phyloP scores from a whole-genome alignment of 2,113 vertebrate species.

The Lophotis ruficrista region DNA sequence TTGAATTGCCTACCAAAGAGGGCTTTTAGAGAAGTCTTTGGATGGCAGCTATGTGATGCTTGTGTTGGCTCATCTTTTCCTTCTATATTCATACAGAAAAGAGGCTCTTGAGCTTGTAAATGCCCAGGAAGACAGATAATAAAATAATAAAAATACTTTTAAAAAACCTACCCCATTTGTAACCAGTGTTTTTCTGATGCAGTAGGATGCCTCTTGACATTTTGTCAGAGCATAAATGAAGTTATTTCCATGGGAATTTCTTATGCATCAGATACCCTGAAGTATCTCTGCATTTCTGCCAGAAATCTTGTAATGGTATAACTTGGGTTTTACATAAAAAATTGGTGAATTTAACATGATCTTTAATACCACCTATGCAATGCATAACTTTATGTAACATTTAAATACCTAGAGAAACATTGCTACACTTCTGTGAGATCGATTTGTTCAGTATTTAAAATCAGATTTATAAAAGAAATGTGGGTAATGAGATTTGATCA shows the following conservation, averaged over 20 bases:
- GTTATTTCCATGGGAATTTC: background rate
- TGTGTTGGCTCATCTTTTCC: background rate
- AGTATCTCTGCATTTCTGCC: background rate
- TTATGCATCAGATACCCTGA: background rate
- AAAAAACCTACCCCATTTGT: background rate
- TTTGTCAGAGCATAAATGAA: background rate
- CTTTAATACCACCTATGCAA: background rate
- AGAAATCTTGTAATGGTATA: background rate
- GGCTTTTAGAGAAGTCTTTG: background rate
- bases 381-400: background rate
- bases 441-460: background rate
- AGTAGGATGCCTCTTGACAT: background rate
- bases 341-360: background rate
- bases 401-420: background rate
- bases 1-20: background rate
- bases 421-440: background rate
- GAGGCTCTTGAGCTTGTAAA: background rate
- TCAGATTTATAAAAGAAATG: background rate
- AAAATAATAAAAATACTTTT: background rate
- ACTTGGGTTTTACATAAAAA: background rate
- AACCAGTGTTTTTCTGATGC: background rate
- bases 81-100: background rate
- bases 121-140: background rate
- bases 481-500: background rate
- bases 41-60: fast-evolving